Percentiles rank a stretch among this genome's conserved stretches.
Evolutionary conservation across 2,113 vertebrate species (phyloP).

Genomic region (Echinops telfairi): DNA sequence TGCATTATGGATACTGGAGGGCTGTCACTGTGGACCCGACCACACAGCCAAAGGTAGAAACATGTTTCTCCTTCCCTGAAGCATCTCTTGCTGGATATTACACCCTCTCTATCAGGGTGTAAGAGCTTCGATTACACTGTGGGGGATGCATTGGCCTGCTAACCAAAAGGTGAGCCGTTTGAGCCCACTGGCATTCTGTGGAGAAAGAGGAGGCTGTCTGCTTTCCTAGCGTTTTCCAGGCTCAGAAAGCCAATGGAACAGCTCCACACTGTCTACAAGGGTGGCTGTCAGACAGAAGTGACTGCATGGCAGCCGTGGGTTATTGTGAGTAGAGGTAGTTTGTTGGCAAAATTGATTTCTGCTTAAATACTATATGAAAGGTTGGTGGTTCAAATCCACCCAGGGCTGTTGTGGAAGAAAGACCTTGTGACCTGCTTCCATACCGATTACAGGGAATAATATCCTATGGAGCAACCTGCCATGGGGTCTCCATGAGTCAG

Average conservation of each 20-base stretch:
- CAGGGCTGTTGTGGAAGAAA: too few relatives aligned
- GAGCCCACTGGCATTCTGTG: neutral
- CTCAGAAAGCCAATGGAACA: neutral
- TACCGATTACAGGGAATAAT: too few relatives aligned
- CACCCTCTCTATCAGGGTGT: neutral
- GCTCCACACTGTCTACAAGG: neutral
- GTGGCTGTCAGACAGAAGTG: neutral
- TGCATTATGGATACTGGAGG: neutral
- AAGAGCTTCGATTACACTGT: too few relatives aligned
- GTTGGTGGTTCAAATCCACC: too few relatives aligned
- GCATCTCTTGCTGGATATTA: conserved; percentile 23
- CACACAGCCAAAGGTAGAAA: neutral
- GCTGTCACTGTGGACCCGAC: neutral
- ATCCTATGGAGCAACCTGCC: too few relatives aligned
- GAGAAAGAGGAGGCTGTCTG: neutral
- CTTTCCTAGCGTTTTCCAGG: neutral
- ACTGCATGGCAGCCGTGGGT: neutral
- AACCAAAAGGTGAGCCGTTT: neutral
- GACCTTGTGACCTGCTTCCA: too few relatives aligned
- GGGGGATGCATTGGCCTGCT: neutral
- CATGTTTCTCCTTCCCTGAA: neutral
- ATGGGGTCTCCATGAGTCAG: too few relatives aligned
- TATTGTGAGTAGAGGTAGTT: too few relatives aligned
- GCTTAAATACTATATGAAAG: too few relatives aligned
- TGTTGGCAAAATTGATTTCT: too few relatives aligned